Evolutionary conservation across 2,797 vertebrate genomes (phyloP).

Genomic region (Dallia pectoralis): DNA sequence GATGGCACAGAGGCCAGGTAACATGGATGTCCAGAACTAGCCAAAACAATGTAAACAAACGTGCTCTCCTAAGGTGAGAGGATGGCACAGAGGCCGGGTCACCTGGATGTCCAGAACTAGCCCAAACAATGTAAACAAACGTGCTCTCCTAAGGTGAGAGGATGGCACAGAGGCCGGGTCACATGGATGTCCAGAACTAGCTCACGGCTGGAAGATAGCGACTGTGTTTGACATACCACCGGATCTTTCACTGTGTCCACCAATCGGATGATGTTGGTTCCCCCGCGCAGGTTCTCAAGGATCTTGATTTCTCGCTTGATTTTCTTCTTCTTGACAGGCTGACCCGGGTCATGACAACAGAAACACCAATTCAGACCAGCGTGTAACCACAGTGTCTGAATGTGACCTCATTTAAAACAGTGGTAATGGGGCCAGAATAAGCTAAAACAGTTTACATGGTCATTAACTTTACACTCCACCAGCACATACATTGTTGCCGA

Average conservation of each 20-base stretch:
- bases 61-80: background rate
- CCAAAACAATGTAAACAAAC: background rate
- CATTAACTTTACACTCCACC: too few species aligned
- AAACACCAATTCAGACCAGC: slow-evolving; percentile 1
- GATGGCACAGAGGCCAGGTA: background rate
- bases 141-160: background rate
- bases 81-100: background rate
- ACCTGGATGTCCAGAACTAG: background rate
- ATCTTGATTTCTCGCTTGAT: slow-evolving; percentile 99
- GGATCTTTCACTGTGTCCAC: slow-evolving; percentile 98
- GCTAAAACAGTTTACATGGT: too few species aligned
- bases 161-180: background rate
- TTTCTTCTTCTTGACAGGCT: slow-evolving; percentile 99
- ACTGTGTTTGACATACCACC: slow-evolving; percentile 76
- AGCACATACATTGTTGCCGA: too few species aligned
- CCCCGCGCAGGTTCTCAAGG: slow-evolving; percentile 95
- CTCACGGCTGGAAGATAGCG: background rate
- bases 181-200: background rate
- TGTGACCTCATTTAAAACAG: background rate
- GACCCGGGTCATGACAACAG: background rate
- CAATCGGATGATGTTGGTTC: slow-evolving; percentile 98
- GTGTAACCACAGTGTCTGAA: background rate
- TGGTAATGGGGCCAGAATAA: background rate
- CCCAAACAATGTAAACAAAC: background rate
- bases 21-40: background rate